Evolutionary conservation across 2,113 vertebrate species (phyloP).

Genomic region (Gobio gobio): DNA sequence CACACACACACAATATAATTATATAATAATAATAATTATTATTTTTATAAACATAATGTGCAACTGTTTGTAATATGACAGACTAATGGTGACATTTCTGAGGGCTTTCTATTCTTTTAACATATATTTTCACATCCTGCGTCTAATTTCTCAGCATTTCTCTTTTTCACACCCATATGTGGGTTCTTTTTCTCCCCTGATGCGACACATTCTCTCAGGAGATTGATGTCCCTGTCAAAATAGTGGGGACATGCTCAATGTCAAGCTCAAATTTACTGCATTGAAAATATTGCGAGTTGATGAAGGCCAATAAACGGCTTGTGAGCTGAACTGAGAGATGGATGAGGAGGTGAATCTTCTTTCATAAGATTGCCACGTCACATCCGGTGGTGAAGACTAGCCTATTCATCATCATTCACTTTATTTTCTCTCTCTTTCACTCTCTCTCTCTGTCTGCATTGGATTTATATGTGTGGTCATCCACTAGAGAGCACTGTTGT

Average conservation of each 20-base stretch:
- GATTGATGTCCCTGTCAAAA: slow-evolving; percentile 23
- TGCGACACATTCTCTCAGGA: not conserved
- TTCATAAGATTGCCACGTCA: not conserved
- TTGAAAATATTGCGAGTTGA: slow-evolving; percentile 19
- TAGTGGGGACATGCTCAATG: slow-evolving; percentile 11
- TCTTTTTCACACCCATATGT: not conserved
- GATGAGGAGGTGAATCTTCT: not conserved
- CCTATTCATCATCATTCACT: not conserved
- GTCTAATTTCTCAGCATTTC: not conserved
- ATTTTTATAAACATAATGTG: no score
- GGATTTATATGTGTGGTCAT: not conserved
- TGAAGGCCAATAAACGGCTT: slow-evolving; percentile 30
- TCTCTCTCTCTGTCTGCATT: not conserved
- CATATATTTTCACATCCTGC: not conserved
- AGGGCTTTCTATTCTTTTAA: not conserved
- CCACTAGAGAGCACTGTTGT: slow-evolving; percentile 54
- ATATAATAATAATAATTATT: no score
- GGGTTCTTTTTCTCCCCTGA: not conserved
- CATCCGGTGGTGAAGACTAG: not conserved
- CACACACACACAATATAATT: not conserved
- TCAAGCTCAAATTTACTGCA: slow-evolving; percentile 21
- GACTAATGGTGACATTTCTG: not conserved
- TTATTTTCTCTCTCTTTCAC: not conserved
- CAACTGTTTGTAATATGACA: no score
- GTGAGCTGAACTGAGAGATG: slow-evolving; percentile 25